phyloP scores from a whole-genome alignment of 2,113 vertebrate genomes.

The Vulpes vulpes region DNA sequence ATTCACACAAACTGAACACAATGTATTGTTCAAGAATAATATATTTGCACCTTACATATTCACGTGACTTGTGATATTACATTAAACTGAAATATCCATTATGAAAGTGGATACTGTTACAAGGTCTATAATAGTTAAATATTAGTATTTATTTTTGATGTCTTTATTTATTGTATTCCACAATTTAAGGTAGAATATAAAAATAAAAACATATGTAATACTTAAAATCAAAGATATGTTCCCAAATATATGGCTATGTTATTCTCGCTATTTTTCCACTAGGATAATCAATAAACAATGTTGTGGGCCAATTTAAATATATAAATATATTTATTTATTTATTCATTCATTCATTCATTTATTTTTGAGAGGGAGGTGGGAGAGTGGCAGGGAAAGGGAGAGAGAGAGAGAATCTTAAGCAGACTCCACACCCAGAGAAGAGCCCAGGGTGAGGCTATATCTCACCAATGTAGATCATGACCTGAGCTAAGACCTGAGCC shows the following conservation, averaged over 20 bases:
- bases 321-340: not conserved
- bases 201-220: not conserved
- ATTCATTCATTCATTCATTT: too few relatives aligned
- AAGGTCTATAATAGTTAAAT: not conserved
- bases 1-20: not conserved
- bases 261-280: not conserved
- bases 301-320: not conserved
- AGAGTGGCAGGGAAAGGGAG: not conserved
- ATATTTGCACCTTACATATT: not conserved
- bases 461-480: not conserved
- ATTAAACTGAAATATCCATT: not conserved
- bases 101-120: not conserved
- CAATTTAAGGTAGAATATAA: not conserved
- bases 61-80: not conserved
- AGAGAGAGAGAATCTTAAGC: not conserved
- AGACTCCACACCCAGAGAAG: not conserved
- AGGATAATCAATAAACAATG: not conserved
- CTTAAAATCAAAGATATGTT: not conserved
- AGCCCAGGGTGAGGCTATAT: not conserved
- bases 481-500: not conserved
- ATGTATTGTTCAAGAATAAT: not conserved
- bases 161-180: not conserved
- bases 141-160: not conserved
- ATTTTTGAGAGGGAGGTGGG: not conserved
- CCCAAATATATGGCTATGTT: not conserved